Conservation (phyloP, 2,888 invertebrate genomes). For the Bellardia pandia region DNA sequence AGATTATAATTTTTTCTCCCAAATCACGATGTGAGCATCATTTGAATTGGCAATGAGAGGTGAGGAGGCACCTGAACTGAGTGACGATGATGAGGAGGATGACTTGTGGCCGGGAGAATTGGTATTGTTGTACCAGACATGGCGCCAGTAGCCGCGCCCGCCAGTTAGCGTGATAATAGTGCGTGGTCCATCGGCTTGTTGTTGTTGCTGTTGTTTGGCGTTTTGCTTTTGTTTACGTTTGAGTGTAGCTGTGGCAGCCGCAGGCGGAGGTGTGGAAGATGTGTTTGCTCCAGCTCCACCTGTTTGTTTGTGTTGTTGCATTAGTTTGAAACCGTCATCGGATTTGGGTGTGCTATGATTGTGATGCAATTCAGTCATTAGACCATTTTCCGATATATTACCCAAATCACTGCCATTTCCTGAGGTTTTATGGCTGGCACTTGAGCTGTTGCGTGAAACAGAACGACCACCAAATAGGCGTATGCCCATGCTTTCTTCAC, state of each 20-base stretch:
- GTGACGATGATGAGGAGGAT: conserved; percentile 66
- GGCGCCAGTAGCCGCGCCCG: conserved; percentile 94
- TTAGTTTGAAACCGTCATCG: conserved; percentile 78
- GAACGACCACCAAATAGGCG: conserved; percentile 86
- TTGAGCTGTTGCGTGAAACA: conserved; percentile 90
- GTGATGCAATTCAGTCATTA: conserved; percentile 82
- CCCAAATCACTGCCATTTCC: conserved; percentile 84
- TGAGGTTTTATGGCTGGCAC: conserved; percentile 88
- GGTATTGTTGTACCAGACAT: conserved; percentile 86
- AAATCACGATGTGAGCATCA: conserved; percentile 95
- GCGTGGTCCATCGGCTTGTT: conserved; percentile 85
- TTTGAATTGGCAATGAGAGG: conserved; percentile 89
- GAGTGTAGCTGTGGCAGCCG: conserved; percentile 80
- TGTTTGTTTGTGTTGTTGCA: conserved; percentile 68
- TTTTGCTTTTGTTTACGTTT: conserved; percentile 82
- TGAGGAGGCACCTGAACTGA: conserved; percentile 74
- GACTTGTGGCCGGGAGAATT: conserved; percentile 79
- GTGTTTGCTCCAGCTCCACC: conserved; percentile 15
- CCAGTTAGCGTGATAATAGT: conserved; percentile 95
- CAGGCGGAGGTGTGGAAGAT: conserved; percentile 73
- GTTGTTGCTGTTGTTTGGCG: conserved; percentile 78
- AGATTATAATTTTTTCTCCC: conserved; percentile 93
- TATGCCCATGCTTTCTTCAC: conserved; percentile 92
- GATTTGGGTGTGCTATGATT: conserved; percentile 80
- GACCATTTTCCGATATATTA: conserved; percentile 86